Percentiles rank a stretch among this genome's conserved stretches.
These are phyloP conservation scores for Dendrocopos noguchii DNA, from an alignment of 2,113 vertebrate genomes.

Conservation along the genomic window DNA sequence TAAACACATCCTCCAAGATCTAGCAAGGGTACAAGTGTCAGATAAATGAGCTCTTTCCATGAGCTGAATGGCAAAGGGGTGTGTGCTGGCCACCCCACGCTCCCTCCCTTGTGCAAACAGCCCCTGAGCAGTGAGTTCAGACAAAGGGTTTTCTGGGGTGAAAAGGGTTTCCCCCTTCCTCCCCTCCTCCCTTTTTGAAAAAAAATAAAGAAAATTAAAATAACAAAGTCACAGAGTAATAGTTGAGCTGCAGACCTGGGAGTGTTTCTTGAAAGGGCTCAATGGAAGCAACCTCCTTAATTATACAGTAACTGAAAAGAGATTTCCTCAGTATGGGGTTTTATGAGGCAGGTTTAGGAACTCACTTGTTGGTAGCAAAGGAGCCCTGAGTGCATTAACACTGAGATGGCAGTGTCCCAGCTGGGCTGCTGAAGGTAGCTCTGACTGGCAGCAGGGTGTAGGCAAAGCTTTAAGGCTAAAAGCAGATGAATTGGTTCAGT, in stretches of 20 bases:
- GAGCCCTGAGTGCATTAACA: not conserved
- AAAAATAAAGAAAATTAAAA: not conserved
- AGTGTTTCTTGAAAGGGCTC: not conserved
- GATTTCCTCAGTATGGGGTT: not conserved
- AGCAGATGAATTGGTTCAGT: not conserved
- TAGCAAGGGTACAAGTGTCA: not conserved
- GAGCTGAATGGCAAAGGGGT: not conserved
- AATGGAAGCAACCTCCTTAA: not conserved
- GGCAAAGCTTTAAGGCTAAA: not conserved
- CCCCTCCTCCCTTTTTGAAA: fast-evolving
- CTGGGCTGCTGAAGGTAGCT: not conserved
- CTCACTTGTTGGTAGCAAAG: not conserved
- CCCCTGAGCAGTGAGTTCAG: not conserved
- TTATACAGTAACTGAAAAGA: not conserved
- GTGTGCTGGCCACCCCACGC: not conserved
- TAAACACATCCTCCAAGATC: not conserved
- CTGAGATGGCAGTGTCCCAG: not conserved
- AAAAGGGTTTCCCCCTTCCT: not conserved
- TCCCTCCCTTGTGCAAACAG: not conserved
- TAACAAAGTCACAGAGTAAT: not conserved
- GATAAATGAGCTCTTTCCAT: not conserved
- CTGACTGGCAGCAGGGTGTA: not conserved
- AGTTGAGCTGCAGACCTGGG: not conserved
- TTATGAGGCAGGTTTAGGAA: not conserved
- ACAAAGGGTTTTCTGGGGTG: not conserved